Evolutionary conservation across 2,113 vertebrate species (phyloP).

Genomic region (Lophura nycthemera): DNA sequence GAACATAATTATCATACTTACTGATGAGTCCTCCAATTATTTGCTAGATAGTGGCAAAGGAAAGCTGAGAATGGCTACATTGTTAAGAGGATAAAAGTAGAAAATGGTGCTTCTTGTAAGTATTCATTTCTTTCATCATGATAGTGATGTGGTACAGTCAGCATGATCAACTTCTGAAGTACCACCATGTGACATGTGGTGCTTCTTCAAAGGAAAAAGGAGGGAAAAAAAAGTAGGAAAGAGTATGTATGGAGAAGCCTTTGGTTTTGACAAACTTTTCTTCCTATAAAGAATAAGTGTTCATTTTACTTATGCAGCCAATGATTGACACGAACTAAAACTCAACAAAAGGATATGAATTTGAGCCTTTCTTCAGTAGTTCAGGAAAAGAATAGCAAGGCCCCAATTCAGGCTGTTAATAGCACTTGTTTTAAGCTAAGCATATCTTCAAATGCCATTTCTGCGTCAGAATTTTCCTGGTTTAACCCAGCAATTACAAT

Average conservation of each 20-base stretch:
- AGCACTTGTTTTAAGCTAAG: constrained; percentile 6
- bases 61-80: neutral
- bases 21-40: neutral
- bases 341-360: neutral
- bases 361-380: neutral
- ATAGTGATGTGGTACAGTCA: neutral
- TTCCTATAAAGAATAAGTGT: neutral
- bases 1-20: neutral
- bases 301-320: neutral
- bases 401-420: neutral
- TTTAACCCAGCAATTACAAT: neutral
- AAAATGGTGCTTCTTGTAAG: neutral
- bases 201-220: neutral
- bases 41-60: neutral
- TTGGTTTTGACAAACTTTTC: neutral
- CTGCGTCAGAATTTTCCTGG: neutral
- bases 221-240: neutral
- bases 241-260: neutral
- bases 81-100: neutral
- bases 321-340: neutral
- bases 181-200: neutral
- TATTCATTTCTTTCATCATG: neutral
- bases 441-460: neutral
- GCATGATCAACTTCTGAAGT: neutral
- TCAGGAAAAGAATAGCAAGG: neutral